Evolutionary conservation across 2,113 vertebrate genomes (phyloP), one percentile per base, ranked within the genome.

Genomic region (Anarrhichthys ocellatus): DNA sequence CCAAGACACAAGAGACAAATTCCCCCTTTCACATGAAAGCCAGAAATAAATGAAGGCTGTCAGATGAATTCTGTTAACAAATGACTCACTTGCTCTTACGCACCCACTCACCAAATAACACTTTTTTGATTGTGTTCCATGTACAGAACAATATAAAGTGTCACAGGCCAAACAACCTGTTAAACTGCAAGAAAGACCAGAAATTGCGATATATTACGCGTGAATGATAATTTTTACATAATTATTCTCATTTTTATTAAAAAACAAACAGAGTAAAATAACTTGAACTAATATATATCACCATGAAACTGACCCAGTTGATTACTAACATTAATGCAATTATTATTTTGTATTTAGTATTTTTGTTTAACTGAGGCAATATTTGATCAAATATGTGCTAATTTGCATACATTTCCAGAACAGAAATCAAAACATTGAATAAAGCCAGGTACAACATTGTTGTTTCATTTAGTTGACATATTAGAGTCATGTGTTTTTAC

Each of bases 1-100:
- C 89, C 91, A 77, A 54, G 38, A 82, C 24, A 9, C 91, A 77
- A 54, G 38, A 82, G 32, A 9, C n/a, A 88, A 92, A 89, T 86
- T 86, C 83, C 92, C 88, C 87, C 36, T 9, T 29, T 48, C 4
- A 59, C 8, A 61, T 67, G 76, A 81, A 83, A 83, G 59, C 6
- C 9, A 65, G 14, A 87, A 76, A 81, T 69, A 73, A 70, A 65
- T 13, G 42, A 17, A 38, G 14, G 22, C 18, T 73, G 46, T 59
- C 38, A 38, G 11, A 54, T 58, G 32, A 66, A 58, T 8, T 11
- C 36, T 32, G 58, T 70, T 42, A 24, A 64, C 50, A 20, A 73
- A 81, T 89, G 68, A 91, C 80, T 91, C 87, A 88, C 18, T 52
- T 27, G 32, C 50, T 38, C 58, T 61, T 46, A 50, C 17, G 52